Evolutionary conservation across 2,888 invertebrate species (phyloP).

Genomic region (Baccha elongata): DNA sequence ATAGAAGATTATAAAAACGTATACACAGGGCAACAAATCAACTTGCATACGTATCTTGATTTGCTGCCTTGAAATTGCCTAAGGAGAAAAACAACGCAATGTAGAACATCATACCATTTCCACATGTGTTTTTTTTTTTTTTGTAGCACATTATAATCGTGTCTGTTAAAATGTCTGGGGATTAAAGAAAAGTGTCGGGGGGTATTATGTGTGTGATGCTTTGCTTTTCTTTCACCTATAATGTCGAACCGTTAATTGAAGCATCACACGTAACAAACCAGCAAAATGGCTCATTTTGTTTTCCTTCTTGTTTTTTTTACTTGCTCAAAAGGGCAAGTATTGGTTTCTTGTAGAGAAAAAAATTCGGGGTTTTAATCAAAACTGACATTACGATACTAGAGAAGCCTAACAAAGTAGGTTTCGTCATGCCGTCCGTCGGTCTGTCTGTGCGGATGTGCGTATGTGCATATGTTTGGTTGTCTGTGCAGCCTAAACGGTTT

Average conservation of each 20-base stretch:
- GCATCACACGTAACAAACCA: slow-evolving; percentile 29
- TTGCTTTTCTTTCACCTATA: background rate
- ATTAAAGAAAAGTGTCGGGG: slow-evolving; percentile 2
- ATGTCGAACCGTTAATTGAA: slow-evolving; percentile 27
- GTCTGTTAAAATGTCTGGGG: slow-evolving; percentile 26
- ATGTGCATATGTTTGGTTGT: too few species aligned
- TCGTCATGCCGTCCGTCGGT: too few species aligned
- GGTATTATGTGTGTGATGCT: slow-evolving; percentile 4
- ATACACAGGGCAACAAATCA: background rate
- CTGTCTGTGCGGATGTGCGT: too few species aligned
- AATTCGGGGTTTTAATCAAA: too few species aligned
- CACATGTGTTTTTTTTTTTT: background rate
- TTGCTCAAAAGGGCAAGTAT: too few species aligned
- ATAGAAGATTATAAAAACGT: background rate
- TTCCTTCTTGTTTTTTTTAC: too few species aligned
- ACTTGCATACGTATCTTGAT: slow-evolving; percentile 24
- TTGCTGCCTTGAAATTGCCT: slow-evolving; percentile 8
- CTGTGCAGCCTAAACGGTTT: too few species aligned
- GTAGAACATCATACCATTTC: background rate
- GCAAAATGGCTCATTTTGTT: background rate
- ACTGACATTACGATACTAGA: too few species aligned
- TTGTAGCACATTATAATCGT: background rate
- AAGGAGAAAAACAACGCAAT: background rate
- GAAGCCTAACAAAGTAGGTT: too few species aligned
- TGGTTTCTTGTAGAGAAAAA: too few species aligned